A percentile compares a stretch with the other conserved stretches of the same genome.
These are phyloP conservation scores for Potamarius usumacintae DNA, from an alignment of 2,113 vertebrate genomes.

Conservation along the genomic window DNA sequence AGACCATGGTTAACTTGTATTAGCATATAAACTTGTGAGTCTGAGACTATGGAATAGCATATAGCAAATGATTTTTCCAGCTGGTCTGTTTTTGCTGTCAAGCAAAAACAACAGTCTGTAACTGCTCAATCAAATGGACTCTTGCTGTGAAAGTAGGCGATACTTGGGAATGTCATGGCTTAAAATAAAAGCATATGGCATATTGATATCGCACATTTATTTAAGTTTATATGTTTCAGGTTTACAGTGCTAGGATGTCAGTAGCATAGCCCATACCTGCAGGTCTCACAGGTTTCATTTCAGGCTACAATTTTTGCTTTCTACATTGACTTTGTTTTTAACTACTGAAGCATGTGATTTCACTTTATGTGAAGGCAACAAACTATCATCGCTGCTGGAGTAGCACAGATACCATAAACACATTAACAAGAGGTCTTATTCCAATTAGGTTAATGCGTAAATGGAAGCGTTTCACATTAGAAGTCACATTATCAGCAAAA, in stretches of 20 bases:
- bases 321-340: not conserved
- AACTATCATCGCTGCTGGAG: constrained; percentile 1
- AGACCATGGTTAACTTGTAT: not conserved
- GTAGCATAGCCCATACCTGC: not conserved
- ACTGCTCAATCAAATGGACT: not conserved
- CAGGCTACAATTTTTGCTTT: constrained; percentile 1
- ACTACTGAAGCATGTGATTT: not conserved
- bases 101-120: not conserved
- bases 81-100: not conserved
- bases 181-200: not conserved
- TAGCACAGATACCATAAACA: not conserved
- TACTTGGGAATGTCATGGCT: not conserved
- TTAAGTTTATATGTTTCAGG: not conserved
- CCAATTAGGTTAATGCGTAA: not conserved
- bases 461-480: not conserved
- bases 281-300: not conserved
- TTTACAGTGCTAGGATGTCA: not conserved
- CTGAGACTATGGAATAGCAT: not conserved
- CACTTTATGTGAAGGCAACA: not conserved
- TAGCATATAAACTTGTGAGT: not conserved
- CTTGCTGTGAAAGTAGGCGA: not conserved
- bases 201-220: not conserved
- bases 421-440: not conserved
- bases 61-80: not conserved
- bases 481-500: not conserved